These are phyloP conservation scores for Spinus olivaceus DNA, from an alignment of 2,797 vertebrate species.

Conservation along the genomic window DNA sequence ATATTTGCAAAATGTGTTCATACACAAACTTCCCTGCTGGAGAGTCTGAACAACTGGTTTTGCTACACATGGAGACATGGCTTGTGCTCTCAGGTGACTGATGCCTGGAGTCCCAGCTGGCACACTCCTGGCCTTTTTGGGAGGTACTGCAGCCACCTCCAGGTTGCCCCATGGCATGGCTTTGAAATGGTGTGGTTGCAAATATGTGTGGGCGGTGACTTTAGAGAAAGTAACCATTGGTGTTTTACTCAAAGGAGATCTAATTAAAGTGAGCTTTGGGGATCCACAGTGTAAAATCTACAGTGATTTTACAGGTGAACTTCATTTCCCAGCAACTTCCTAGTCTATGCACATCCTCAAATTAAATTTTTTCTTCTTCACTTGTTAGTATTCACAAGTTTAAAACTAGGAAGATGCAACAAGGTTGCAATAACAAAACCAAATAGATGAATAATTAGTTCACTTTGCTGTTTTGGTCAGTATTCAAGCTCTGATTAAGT, in stretches of 20 bases:
- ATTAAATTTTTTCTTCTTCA: background rate
- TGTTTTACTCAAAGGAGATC: background rate
- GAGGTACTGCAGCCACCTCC: background rate
- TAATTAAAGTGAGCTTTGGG: background rate
- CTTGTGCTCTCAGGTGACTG: background rate
- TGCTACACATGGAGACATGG: background rate
- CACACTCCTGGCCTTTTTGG: background rate
- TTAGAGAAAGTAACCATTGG: background rate
- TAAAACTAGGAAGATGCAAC: background rate
- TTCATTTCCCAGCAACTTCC: background rate
- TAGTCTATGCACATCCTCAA: background rate
- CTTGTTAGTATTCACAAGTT: background rate
- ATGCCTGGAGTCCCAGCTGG: background rate
- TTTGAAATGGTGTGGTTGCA: background rate
- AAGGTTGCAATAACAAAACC: background rate
- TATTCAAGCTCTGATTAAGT: background rate
- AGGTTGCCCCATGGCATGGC: rapidly evolving
- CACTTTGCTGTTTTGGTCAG: background rate
- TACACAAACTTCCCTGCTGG: background rate
- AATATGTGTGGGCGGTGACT: background rate
- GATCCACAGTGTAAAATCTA: background rate
- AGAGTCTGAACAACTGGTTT: background rate
- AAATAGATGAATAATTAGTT: background rate
- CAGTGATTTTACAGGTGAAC: background rate
- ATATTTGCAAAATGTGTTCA: background rate